phyloP scores from a whole-genome alignment of 1,140 invertebrate genomes.

The Tyrophagus putrescentiae region DNA sequence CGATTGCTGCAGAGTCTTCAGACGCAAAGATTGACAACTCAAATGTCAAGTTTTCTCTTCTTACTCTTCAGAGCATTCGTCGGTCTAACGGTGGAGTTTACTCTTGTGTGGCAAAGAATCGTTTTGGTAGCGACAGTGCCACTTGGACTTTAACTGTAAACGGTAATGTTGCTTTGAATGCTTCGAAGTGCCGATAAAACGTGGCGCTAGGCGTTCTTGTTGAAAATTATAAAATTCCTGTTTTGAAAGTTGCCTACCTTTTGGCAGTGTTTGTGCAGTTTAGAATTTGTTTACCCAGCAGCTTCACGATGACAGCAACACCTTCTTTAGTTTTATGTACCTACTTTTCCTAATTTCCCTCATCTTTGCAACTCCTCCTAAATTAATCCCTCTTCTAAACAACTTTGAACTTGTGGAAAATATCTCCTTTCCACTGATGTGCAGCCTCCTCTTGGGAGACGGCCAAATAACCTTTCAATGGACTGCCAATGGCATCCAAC shows the following conservation, averaged over 20 bases:
- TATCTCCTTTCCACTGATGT: background rate
- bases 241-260: background rate
- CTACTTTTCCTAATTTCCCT: background rate
- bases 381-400: background rate
- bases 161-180: background rate
- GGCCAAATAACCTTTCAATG: background rate
- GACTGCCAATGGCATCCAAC: background rate
- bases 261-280: background rate
- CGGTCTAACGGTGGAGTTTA: conserved; percentile 56
- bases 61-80: conserved; percentile 50
- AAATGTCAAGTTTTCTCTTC: conserved; percentile 43
- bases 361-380: background rate
- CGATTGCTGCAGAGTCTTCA: no score
- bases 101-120: conserved; percentile 76
- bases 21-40: background rate
- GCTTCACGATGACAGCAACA: background rate
- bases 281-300: background rate
- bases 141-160: no score
- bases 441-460: background rate
- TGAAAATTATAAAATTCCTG: background rate
- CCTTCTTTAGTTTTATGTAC: background rate
- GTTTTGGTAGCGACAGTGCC: conserved; percentile 62
- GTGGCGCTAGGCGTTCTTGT: background rate
- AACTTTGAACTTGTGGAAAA: background rate
- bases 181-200: background rate